Base-by-base conservation (phyloP, 2,888 invertebrate genomes). In the Euphydryas editha region DNA sequence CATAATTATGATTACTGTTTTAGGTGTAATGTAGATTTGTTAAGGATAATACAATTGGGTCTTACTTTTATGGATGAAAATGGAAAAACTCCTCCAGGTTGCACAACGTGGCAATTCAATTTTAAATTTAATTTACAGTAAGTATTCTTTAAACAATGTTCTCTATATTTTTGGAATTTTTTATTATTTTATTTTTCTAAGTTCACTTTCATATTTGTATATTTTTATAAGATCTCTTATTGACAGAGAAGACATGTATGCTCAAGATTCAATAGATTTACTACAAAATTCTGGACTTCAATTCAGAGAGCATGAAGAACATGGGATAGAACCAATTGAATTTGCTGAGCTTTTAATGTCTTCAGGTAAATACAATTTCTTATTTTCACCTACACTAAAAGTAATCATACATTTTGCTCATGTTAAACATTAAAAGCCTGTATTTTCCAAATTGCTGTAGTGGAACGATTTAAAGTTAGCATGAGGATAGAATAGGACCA, bases 91-190 rank as follows among this genome's bases (percentile, higher is more conserved):
- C 97, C 98, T 17, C 95, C 95, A 13, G 97, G 96, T 59, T 97
- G 95, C 81, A 96, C 96, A 65, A 98, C 99, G 24, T 99, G 98
- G 98, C 99, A 99, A 90, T 99, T 99, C 86, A 99, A 99, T 93
- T 99, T 99, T 88, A 98, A 98, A 91, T 99, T 99, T 83, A 98
- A 97, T 88, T 93, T 98, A 72, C 95, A 96, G 97, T 98, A 93
- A 94, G 95, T 76, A 72, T 57, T 72, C 15, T 63, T 59, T 56
- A 66, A 57, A 59, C 13, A 51, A 46, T 57, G 21, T 59, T 37
- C 59, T 55, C 11, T 13, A 21, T 39, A 21, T 44, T 47, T 11
- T 46, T 30, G 13, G 3, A 61, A 15, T 24, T 56, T 36, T n/a
- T n/a, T n/a, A n/a, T n/a, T n/a, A 13, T 30, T 47, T 62, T 39